Conservation (phyloP, 2,113 vertebrate species). For the Siniperca chuatsi region DNA sequence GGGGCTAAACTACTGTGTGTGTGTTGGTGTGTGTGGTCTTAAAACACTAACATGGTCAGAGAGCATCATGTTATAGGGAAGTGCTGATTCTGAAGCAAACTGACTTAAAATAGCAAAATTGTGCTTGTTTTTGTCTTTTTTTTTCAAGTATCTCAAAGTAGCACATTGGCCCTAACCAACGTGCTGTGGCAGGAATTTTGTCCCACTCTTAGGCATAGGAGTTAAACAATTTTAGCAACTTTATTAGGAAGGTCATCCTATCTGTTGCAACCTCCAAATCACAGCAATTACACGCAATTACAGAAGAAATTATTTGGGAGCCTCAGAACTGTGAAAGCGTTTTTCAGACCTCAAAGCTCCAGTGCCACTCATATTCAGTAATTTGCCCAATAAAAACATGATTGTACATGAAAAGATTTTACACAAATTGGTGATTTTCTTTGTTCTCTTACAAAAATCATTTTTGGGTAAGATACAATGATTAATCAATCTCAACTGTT, state of each 20-base stretch:
- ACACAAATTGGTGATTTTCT: not conserved
- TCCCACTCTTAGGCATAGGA: not conserved
- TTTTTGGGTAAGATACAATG: not conserved
- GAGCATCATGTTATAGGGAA: conserved; percentile 13
- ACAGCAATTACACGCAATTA: not conserved
- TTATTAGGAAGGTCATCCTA: not conserved
- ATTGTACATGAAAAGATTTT: not conserved
- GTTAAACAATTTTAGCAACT: not conserved
- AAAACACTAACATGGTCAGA: conserved; percentile 37
- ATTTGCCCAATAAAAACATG: conserved; percentile 1
- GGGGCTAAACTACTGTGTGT: conserved; percentile 49
- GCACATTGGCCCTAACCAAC: not conserved
- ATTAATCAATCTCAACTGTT: not conserved
- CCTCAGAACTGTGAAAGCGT: not conserved
- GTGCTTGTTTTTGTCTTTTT: too few relatives aligned
- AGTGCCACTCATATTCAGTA: not conserved
- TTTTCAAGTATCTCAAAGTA: not conserved
- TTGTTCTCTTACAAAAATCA: not conserved
- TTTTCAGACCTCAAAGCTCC: not conserved
- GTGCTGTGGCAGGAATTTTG: not conserved
- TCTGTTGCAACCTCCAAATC: not conserved
- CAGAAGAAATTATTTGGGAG: not conserved
- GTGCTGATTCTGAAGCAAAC: conserved; percentile 11
- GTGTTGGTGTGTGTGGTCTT: conserved; percentile 55
- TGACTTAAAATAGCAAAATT: too few relatives aligned